phyloP scores from a whole-genome alignment of 2,113 vertebrate genomes.

The Lethenteron camtschaticum region DNA sequence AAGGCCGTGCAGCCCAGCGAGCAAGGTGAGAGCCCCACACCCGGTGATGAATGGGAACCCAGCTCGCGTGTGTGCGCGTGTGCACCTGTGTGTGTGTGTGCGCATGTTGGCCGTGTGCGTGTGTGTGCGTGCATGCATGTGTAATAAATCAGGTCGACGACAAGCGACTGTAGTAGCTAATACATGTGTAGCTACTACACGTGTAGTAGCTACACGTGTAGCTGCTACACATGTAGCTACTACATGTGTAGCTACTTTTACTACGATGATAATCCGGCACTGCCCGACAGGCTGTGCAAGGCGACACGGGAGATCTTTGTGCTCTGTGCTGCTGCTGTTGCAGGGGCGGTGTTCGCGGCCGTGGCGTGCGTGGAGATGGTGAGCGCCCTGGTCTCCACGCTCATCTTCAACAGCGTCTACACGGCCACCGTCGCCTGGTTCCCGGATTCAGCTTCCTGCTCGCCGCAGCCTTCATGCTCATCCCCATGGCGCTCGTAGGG shows the following conservation, averaged over 20 bases:
- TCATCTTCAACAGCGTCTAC: conserved; percentile 47
- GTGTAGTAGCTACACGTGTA: no score
- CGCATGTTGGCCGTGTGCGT: background rate
- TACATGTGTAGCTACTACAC: no score
- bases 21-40: conserved; percentile 33
- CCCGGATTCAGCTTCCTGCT: conserved; percentile 59
- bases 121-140: no score
- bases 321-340: conserved; percentile 8
- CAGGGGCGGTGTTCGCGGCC: conserved; percentile 69
- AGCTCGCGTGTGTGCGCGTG: background rate
- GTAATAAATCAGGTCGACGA: no score
- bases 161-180: no score
- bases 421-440: conserved; percentile 52
- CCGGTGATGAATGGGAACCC: no score
- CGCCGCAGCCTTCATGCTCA: conserved; percentile 33
- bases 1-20: conserved; percentile 47
- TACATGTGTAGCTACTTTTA: background rate
- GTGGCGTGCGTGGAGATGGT: conserved; percentile 53
- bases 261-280: background rate
- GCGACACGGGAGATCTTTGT: background rate
- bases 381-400: conserved; percentile 19
- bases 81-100: background rate
- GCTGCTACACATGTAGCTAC: no score
- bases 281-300: background rate
- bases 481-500: conserved; percentile 42